Evolutionary conservation across 2,888 invertebrate species (phyloP), one percentile per base, ranked within the genome.

Genomic region (Xanthostigma xanthostigma): DNA sequence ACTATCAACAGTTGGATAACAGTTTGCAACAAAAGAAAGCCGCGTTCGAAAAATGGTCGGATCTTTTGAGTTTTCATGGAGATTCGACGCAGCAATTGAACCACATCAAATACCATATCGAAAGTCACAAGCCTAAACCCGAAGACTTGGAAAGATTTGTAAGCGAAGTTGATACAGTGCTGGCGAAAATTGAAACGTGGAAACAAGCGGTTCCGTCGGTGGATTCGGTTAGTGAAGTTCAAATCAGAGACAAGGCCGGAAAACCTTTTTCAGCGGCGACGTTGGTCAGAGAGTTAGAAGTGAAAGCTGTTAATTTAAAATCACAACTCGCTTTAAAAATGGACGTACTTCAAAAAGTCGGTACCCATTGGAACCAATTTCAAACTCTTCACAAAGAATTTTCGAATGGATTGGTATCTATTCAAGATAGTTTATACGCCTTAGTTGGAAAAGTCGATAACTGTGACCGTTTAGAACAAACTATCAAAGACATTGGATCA

Each of bases 41-140:
- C 0, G 74, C 81, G 4, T 64, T 91, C 33, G 84, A 88, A 60
- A 85, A 84, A 59, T 90, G 92, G 89, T 78, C 79, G 0, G 88
- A 89, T 57, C 72, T 92, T 33, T 65, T 88, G 9, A 83, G 80
- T 56, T 89, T 88, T 84, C 81, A 84, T 56, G 79, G 82, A 46
- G 88, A 89, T 54, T 79, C 83, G 1, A 78, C 78, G 53, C 84
- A 84, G 55, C 88, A 86, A 61, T 65, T 91, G 41, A 79, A 79
- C 45, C 87, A 90, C 56, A 75, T 86, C 51, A 84, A 87, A 58
- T 85, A 87, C 58, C 84, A 87, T 62, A 70, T 84, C 8, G 85
- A 87, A 50, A 82, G 82, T 33, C 79, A 82, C 9, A 85, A 85
- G 62, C 75, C 81, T 1, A 75, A 74, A 2, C 74, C 82, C 1